Base-by-base conservation (phyloP, 2,797 vertebrate species). In the Chiropotes sagulatus region DNA sequence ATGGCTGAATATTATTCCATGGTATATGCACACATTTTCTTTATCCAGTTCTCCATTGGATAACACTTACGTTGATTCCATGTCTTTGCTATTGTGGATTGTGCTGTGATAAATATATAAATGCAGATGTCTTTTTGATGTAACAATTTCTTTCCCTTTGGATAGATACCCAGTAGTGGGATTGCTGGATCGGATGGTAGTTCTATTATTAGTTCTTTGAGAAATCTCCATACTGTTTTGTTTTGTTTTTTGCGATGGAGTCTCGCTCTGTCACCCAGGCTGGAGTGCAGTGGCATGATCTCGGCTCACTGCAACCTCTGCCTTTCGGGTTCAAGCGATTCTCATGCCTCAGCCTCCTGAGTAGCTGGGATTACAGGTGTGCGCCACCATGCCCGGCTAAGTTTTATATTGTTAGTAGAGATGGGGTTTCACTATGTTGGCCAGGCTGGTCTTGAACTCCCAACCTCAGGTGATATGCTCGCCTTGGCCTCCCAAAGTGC, bases 181-280 rank as follows among this genome's bases (percentile, higher is more conserved):
- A 67, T 67, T 67, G 15, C 64, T n/a, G 8, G 15, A n/a, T 67
- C 4, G 7, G 15, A n/a, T 67, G 7, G 33, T 67, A 67, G 64
- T 67, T 67, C 33, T 67, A n/a, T 67, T 67, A n/a, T 67, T n/a
- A n/a, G 64, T 67, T 67, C 33, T 67, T 33, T 67, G 33, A 67
- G 33, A 67, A 67, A n/a, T n/a, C 64, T n/a, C 64, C 33, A n/a
- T 67, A 19, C 64, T 19, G 64, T 67, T n/a, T 67, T n/a, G 64
- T 67, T 67, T 67, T 67, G 61, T n/a, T 67, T 64, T n/a, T 67
- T 8, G 15, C 7, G 0, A n/a, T 17, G 33, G 14, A 33, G 33
- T n/a, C 15, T 67, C 1, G 0, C 61, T n/a, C 4, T 7, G 33
- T 33, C 33, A n/a, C 61, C 33, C 15, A 8, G 33, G 30, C 33